A percentile compares a stretch with the other conserved stretches of the same genome.
Evolutionary conservation across 2,888 invertebrate species (phyloP).

Genomic region (Lucinisca nassula): DNA sequence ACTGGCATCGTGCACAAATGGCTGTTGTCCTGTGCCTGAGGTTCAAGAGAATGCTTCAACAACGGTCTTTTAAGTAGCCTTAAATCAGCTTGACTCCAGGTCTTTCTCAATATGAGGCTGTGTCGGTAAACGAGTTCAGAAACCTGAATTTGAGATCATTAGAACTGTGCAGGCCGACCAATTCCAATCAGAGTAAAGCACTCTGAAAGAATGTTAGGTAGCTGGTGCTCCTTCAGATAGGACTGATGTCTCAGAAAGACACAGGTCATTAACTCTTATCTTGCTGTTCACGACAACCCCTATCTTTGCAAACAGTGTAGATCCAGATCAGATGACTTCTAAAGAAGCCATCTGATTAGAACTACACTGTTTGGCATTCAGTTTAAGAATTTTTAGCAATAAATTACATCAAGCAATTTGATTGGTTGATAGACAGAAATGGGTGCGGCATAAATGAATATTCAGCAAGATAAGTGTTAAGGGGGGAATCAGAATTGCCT

Average conservation of each 20-base stretch:
- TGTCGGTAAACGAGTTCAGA: background rate
- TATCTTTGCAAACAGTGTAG: too few species aligned
- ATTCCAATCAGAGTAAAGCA: background rate
- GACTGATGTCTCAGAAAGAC: background rate
- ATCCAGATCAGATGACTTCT: too few species aligned
- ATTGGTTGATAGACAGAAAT: too few species aligned
- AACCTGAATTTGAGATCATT: conserved; percentile 3
- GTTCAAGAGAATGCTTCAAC: conserved; percentile 7
- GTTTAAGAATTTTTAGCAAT: too few species aligned
- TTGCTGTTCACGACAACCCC: too few species aligned
- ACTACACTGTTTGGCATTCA: too few species aligned
- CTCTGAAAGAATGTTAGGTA: background rate
- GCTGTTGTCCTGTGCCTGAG: conserved; percentile 23
- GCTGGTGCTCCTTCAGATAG: background rate
- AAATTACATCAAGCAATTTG: too few species aligned
- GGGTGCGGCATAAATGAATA: too few species aligned
- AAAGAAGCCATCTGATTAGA: too few species aligned
- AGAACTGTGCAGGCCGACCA: background rate
- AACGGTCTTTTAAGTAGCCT: background rate
- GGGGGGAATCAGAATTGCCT: conserved; percentile 22
- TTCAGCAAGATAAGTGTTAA: too few species aligned
- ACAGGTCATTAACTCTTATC: too few species aligned
- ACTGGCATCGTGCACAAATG: conserved; percentile 28
- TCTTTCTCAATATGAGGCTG: conserved; percentile 2
- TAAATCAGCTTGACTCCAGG: background rate